Evolutionary conservation across 2,888 invertebrate genomes (phyloP), one percentile per base, ranked within the genome.

Genomic region (Pachycephus smyrnensis): DNA sequence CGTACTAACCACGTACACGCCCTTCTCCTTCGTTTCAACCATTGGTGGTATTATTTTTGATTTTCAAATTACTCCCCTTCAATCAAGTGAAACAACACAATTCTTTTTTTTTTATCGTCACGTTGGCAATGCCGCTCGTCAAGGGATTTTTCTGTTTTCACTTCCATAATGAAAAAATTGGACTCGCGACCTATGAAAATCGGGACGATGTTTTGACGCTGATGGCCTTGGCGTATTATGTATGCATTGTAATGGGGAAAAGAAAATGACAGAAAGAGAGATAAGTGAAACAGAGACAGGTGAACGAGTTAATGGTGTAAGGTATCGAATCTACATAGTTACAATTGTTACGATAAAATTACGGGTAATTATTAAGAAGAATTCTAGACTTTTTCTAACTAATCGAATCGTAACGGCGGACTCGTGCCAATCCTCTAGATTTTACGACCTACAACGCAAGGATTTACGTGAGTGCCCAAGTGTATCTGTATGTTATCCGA

Each of bases 361-460:
- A 91, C 91, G 91, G 91, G 91, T 91, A 91, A 91, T 89, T 89
- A 90, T 40, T 40, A 40, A 40, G 40, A 89, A 88, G 89, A 88
- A 90, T 89, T 90, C 86, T 90, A 90, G 89, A 91, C 88, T 91
- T 91, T 91, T 91, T 90, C 90, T 91, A 90, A 89, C 88, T 89
- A 89, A 90, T 85, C 87, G 88, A 69, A 88, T 87, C 85, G 86
- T 88, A 85, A 84, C 82, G 85, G 86, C 85, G 84, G 85, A 88
- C 86, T 89, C 85, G 87, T 86, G 87, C 88, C 87, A 88, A 90
- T 89, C 85, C 86, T 90, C 84, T 88, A 89, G 88, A 87, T 87
- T 40, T 86, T 86, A 86, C 87, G 86, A 88, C 88, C 87, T 89
- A 88, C 87, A 87, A 83, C 82, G 82, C 85, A 73, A 40, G 40